Percentiles rank a stretch among this genome's conserved stretches.
Conservation (phyloP, 2,888 invertebrate species). For the Herminia tarsipennalis region DNA sequence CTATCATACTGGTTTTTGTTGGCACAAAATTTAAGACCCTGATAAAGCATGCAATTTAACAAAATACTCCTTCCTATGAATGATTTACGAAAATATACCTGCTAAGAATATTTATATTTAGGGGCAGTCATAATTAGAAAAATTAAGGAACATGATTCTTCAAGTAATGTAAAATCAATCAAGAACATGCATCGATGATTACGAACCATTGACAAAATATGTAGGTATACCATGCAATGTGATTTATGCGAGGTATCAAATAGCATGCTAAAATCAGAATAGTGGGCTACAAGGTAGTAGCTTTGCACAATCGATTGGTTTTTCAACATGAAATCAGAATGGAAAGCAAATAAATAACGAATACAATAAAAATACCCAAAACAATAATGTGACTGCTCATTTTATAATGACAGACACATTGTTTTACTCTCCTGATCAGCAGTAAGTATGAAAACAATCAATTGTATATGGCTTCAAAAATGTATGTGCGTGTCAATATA, state of each 20-base stretch:
- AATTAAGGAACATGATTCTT: conserved; percentile 13
- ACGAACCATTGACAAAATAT: conserved; percentile 20
- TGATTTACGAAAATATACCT: not conserved
- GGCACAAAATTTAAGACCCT: too few species aligned
- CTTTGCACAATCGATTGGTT: conserved; percentile 6
- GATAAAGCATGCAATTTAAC: not conserved
- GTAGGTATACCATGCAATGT: conserved; percentile 38
- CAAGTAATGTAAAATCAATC: conserved; percentile 30
- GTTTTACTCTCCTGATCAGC: not conserved
- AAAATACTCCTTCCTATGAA: not conserved
- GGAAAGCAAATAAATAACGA: conserved; percentile 22
- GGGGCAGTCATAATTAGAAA: not conserved
- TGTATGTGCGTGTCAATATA: conserved; percentile 33
- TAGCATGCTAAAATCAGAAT: conserved; percentile 15
- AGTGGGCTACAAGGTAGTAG: conserved; percentile 15
- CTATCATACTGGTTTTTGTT: too few species aligned
- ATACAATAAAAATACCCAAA: conserved; percentile 13
- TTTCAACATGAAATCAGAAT: conserved; percentile 11
- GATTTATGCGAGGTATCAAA: conserved; percentile 21
- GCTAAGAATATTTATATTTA: not conserved
- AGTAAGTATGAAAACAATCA: not conserved
- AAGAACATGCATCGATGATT: conserved; percentile 36
- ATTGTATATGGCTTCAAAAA: not conserved
- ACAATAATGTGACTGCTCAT: conserved; percentile 6
- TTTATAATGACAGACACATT: conserved; percentile 23